Conservation (phyloP, 2,888 invertebrate genomes). For the Chalcis sispes region DNA sequence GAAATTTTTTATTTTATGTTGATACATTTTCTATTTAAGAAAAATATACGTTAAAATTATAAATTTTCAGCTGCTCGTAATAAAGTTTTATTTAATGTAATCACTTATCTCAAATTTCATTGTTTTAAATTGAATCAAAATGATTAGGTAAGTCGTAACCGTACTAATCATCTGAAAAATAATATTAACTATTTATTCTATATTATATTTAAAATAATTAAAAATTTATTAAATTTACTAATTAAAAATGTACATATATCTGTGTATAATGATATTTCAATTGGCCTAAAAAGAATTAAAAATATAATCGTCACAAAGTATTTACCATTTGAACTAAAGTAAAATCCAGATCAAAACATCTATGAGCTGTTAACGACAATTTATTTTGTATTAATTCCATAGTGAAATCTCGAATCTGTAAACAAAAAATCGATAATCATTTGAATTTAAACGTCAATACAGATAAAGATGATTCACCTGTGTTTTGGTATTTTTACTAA, state of each 20-base stretch:
- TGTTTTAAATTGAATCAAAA: constrained; percentile 22
- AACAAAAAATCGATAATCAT: neutral
- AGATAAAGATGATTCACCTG: constrained; percentile 28
- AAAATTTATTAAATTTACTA: neutral
- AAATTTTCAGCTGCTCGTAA: no score
- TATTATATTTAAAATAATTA: neutral
- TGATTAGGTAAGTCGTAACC: constrained; percentile 18
- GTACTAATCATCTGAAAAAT: constrained; percentile 31
- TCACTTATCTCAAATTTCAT: neutral
- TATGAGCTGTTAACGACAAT: constrained; percentile 17
- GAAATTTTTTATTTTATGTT: no score
- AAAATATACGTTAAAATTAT: no score
- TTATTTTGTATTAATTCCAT: constrained; percentile 24
- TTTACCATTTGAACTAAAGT: constrained; percentile 31
- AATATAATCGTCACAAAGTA: neutral
- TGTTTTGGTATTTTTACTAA: constrained; percentile 31
- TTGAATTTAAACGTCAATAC: no score
- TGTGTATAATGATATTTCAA: neutral
- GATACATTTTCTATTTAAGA: no score
- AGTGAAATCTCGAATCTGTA: constrained; percentile 31
- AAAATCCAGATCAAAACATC: constrained; percentile 19
- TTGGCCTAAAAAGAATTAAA: neutral
- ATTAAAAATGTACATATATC: no score
- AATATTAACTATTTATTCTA: neutral
- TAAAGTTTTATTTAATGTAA: no score